A percentile compares a stretch with the other conserved stretches of the same genome.
phyloP scores from a whole-genome alignment of 2,797 vertebrate species.

The Clamator glandarius region DNA sequence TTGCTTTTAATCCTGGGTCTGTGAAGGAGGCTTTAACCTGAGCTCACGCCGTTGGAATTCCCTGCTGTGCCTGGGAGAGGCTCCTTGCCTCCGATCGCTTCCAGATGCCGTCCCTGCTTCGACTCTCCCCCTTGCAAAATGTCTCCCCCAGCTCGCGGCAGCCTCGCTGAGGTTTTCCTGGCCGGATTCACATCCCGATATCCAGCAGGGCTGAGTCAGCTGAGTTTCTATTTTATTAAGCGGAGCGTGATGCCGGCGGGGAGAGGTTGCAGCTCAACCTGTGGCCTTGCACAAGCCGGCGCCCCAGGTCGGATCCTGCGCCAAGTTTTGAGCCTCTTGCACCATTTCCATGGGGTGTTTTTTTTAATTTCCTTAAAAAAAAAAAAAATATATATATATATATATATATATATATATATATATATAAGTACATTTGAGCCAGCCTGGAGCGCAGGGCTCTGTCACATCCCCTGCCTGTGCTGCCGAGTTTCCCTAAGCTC shows the following conservation, averaged over 20 bases:
- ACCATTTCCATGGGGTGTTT: background rate
- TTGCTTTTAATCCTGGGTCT: background rate
- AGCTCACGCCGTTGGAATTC: conserved; percentile 72
- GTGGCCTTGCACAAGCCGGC: background rate
- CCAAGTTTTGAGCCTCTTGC: background rate
- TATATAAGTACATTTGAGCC: background rate
- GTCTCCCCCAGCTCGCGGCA: background rate
- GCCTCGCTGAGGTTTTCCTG: background rate
- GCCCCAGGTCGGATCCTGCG: background rate
- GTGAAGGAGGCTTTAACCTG: conserved; percentile 56
- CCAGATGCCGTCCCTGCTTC: conserved; percentile 55
- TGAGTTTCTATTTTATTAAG: background rate
- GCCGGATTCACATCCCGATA: background rate
- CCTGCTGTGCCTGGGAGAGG: conserved; percentile 62
- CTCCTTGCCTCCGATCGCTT: conserved; percentile 58
- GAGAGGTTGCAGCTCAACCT: background rate
- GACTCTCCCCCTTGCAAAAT: conserved; percentile 28
- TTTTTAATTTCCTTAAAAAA: background rate
- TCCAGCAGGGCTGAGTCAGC: background rate
- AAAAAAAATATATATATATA: too few relatives aligned
- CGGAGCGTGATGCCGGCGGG: background rate
- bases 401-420: too few relatives aligned
- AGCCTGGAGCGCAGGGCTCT: background rate
- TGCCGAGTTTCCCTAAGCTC: background rate
- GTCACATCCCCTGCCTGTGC: rapidly evolving